Percentiles rank a stretch among this genome's conserved stretches.
Conservation (phyloP, 2,888 invertebrate species). For the Diaphora mendica region DNA sequence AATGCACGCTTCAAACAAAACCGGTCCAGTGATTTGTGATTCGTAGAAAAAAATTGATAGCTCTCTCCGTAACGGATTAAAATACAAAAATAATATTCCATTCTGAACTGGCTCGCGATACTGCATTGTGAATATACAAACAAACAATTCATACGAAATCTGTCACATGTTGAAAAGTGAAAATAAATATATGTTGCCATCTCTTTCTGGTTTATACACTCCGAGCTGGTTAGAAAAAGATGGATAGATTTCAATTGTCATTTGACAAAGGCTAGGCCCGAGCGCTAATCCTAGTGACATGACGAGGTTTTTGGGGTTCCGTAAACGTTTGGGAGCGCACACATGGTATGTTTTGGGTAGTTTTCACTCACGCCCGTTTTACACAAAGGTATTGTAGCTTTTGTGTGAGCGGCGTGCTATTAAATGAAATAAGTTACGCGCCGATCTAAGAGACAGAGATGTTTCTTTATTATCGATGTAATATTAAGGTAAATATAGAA, state of each 20-base stretch:
- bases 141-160: slow-evolving; percentile 84
- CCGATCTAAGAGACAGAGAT: background rate
- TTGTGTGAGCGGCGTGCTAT: background rate
- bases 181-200: slow-evolving; percentile 76
- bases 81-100: slow-evolving; percentile 77
- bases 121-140: slow-evolving; percentile 77
- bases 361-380: slow-evolving; percentile 21
- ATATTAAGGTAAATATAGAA: background rate
- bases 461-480: background rate
- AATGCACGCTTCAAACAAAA: slow-evolving; percentile 10
- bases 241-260: slow-evolving; percentile 80
- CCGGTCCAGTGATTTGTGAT: slow-evolving; percentile 11
- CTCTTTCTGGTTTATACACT: slow-evolving; percentile 58
- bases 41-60: slow-evolving; percentile 39
- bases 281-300: slow-evolving; percentile 83
- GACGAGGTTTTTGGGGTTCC: slow-evolving; percentile 74
- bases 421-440: slow-evolving; percentile 1
- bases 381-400: slow-evolving; percentile 27
- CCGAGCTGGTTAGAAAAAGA: slow-evolving; percentile 65
- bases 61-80: slow-evolving; percentile 74
- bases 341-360: slow-evolving; percentile 32
- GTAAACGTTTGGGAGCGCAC: slow-evolving; percentile 34
- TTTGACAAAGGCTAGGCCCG: slow-evolving; percentile 76
- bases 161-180: slow-evolving; percentile 85
- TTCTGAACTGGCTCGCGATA: slow-evolving; percentile 66